These are phyloP conservation scores for Hipposideros larvatus DNA, from an alignment of 2,797 vertebrate species.

Conservation along the genomic window DNA sequence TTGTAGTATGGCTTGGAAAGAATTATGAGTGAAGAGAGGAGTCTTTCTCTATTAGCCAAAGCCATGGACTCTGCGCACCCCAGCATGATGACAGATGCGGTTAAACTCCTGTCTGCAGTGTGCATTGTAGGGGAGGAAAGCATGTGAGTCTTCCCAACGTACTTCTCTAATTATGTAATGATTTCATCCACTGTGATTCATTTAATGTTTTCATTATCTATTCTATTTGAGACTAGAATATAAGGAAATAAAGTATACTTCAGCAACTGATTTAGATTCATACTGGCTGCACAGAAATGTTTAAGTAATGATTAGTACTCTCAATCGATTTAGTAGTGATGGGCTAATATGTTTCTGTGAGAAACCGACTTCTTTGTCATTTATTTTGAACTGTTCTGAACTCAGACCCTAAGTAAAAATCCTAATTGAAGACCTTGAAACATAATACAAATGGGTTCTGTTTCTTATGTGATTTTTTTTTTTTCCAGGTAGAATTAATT, in stretches of 20 bases:
- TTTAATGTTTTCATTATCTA: neutral
- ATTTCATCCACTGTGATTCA: neutral
- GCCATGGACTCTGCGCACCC: slow-evolving; percentile 95
- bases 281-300: neutral
- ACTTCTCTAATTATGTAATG: neutral
- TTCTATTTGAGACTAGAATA: slow-evolving; percentile 55
- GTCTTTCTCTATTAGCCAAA: slow-evolving; percentile 94
- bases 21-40: slow-evolving; percentile 96
- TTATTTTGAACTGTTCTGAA: slow-evolving; percentile 35
- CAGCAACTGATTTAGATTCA: slow-evolving; percentile 19
- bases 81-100: slow-evolving; percentile 97
- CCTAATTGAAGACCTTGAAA: neutral
- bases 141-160: slow-evolving; percentile 90
- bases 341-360: neutral
- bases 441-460: neutral
- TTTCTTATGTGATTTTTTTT: slow-evolving; percentile 8
- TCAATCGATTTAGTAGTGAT: neutral
- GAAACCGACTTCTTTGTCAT: slow-evolving; percentile 4
- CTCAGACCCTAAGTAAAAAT: neutral
- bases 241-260: slow-evolving; percentile 39
- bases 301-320: slow-evolving; percentile 1
- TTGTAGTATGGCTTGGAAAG: slow-evolving; percentile 97
- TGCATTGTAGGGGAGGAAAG: slow-evolving; percentile 99
- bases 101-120: slow-evolving; percentile 98
- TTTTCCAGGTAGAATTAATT: slow-evolving; percentile 19